Evolutionary conservation across 2,113 vertebrate genomes (phyloP).

Genomic region (Thunnus thynnus): DNA sequence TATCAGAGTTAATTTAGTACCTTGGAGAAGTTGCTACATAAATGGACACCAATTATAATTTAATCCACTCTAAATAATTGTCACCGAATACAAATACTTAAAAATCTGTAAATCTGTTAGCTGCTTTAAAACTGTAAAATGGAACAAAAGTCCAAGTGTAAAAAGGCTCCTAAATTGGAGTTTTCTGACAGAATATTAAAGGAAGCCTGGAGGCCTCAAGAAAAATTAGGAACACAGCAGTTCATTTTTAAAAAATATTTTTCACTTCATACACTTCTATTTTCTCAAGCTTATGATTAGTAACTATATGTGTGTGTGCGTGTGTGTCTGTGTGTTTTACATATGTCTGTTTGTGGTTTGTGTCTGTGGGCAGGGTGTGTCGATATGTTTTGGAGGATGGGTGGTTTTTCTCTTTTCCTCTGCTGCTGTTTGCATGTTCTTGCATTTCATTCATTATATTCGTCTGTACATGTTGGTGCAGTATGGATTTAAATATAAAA

Average conservation of each 20-base stretch:
- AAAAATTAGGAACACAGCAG: neutral
- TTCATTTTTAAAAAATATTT: neutral
- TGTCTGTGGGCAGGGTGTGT: conserved; percentile 7
- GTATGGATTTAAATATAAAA: neutral
- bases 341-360: conserved; percentile 1
- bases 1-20: neutral
- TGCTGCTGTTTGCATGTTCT: neutral
- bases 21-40: neutral
- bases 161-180: neutral
- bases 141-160: neutral
- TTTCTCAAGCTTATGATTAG: neutral
- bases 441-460: neutral
- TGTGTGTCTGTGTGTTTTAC: neutral
- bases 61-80: neutral
- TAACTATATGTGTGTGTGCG: neutral
- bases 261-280: neutral
- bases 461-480: neutral
- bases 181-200: neutral
- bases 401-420: neutral
- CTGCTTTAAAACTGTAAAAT: no score
- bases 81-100: neutral
- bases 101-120: neutral
- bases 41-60: neutral
- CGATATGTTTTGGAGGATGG: neutral
- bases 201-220: neutral